Percentiles rank a stretch among this genome's conserved stretches.
Conservation (phyloP, 2,888 invertebrate species). For the Eutolmus rufibarbis region DNA sequence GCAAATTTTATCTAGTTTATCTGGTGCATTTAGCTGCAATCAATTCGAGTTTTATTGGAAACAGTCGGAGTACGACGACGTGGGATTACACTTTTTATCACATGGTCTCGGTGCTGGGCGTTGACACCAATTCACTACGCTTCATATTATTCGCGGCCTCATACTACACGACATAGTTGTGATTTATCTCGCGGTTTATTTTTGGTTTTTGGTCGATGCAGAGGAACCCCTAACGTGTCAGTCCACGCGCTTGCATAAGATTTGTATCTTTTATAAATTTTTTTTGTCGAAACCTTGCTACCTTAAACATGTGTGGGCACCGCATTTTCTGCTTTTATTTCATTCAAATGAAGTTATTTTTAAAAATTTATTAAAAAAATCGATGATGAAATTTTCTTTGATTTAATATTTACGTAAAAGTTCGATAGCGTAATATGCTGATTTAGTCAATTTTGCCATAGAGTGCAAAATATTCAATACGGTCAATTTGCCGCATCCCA, state of each 20-base stretch:
- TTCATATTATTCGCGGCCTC: conserved; percentile 20
- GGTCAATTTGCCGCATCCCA: neutral
- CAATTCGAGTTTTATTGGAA: conserved; percentile 35
- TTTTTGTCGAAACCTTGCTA: neutral
- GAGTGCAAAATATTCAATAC: neutral
- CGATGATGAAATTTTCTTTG: neutral
- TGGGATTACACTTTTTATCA: conserved; percentile 12
- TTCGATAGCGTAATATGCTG: neutral
- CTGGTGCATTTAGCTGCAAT: conserved; percentile 43
- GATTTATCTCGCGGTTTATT: conserved; percentile 19
- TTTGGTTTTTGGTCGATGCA: conserved; percentile 1
- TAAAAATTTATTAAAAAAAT: neutral
- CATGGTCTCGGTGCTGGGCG: conserved; percentile 39
- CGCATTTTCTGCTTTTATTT: neutral
- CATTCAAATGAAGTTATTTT: neutral
- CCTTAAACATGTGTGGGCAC: neutral
- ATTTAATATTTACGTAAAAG: neutral
- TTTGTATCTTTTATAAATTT: neutral
- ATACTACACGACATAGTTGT: neutral
- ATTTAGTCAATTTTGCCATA: neutral
- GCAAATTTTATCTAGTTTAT: neutral
- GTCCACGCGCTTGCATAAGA: neutral
- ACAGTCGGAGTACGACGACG: conserved; percentile 24
- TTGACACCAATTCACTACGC: conserved; percentile 47
- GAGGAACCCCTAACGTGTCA: neutral